Percentiles rank a stretch among this genome's conserved stretches.
phyloP scores from a whole-genome alignment of 2,113 vertebrate genomes.

The Grus americana region DNA sequence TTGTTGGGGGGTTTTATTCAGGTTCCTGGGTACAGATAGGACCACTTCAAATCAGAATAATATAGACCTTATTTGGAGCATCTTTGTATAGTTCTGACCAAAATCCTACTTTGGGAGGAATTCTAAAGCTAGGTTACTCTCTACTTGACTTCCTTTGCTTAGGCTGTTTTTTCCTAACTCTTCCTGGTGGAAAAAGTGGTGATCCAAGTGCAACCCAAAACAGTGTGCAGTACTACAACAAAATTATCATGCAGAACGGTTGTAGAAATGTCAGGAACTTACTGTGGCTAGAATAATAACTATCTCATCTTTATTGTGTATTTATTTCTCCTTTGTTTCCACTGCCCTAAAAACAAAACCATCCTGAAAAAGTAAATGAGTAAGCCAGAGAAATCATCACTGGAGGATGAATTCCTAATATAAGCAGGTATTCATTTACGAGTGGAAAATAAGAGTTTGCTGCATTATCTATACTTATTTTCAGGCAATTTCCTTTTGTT shows the following conservation, averaged over 20 bases:
- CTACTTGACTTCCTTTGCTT: background rate
- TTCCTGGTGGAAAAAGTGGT: background rate
- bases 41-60: background rate
- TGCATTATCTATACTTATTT: background rate
- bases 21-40: background rate
- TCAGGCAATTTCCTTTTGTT: background rate
- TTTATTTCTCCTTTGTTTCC: background rate
- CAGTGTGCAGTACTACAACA: background rate
- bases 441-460: background rate
- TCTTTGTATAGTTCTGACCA: background rate
- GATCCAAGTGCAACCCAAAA: background rate
- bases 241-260: background rate
- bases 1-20: background rate
- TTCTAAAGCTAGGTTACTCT: background rate
- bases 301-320: background rate
- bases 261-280: background rate
- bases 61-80: rapidly evolving
- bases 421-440: background rate
- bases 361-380: background rate
- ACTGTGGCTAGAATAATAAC: background rate
- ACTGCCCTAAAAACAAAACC: background rate
- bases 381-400: background rate
- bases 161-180: background rate
- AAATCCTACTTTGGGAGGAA: background rate
- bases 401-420: background rate